Conservation (phyloP, 2,888 invertebrate species). For the Alloscopus bannaensis region DNA sequence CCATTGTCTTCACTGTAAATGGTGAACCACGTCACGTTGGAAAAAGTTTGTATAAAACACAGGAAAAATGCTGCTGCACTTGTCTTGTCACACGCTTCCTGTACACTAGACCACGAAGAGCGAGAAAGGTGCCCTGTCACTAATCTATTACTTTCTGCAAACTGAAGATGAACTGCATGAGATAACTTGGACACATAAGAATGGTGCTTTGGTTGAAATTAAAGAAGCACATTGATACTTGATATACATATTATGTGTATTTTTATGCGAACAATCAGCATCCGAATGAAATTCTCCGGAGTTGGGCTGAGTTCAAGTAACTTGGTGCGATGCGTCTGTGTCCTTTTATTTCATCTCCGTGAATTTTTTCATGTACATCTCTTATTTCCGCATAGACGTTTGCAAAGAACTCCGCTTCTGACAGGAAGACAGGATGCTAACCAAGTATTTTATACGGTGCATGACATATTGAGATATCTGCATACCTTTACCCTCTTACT, state of each 20-base stretch:
- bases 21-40: conserved; percentile 2
- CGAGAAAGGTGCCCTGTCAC: neutral
- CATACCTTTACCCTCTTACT: no score
- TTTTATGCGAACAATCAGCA: conserved; percentile 16
- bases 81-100: conserved; percentile 52
- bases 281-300: conserved; percentile 16
- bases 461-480: conserved; percentile 15
- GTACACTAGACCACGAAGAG: neutral
- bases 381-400: conserved; percentile 50
- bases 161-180: neutral
- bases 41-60: conserved; percentile 5
- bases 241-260: no score
- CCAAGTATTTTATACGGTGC: conserved; percentile 23
- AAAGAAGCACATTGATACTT: conserved; percentile 5
- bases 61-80: conserved; percentile 24
- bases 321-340: neutral
- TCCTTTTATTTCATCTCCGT: conserved; percentile 40
- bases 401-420: conserved; percentile 3
- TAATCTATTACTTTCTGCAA: neutral
- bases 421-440: conserved; percentile 37
- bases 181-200: conserved; percentile 1
- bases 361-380: conserved; percentile 39
- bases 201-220: conserved; percentile 12
- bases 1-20: conserved; percentile 56
- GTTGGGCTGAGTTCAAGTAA: conserved; percentile 59